Evolutionary conservation across 2,797 vertebrate genomes (phyloP), one percentile per base, ranked within the genome.

Genomic region (Argya squamiceps): DNA sequence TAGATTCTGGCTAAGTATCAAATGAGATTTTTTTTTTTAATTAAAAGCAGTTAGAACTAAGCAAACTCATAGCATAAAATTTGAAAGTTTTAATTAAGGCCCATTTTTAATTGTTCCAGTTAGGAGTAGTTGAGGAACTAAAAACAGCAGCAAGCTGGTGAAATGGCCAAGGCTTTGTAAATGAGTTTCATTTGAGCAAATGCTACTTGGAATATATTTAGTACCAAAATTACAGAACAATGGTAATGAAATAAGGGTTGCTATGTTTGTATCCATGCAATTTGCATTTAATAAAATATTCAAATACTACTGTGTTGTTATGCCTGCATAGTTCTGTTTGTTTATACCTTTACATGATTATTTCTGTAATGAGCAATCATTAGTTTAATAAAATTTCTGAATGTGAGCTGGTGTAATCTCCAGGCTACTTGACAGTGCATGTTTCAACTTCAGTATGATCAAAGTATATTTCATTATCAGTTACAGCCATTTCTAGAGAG

Each of bases 211-310:
- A 53, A 41, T 73, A 68, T 58, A 74, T 83, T 83, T 88, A 65
- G 49, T 63, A 39, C 30, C 53, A 60, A 80, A 88, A 64, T 47
- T 91, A 71, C 41, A 24, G 43, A 86, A 86, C n/a, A 84, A 60
- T 75, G 22, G 21, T 60, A 92, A 62, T 13, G 10, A 65, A 85
- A 62, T 53, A 56, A 80, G 10, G 11, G 34, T 76, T 93, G 41
- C 22, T 95, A 68, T 67, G 41, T 85, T 83, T 88, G 63, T 76
- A 90, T 90, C 64, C 50, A 65, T 64, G 58, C 24, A 43, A 55
- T 82, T 50, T 87, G 23, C 32, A 73, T 93, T 77, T 64, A 44
- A 89, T 87, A 43, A 94, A 92, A 65, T 84, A 84, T 52, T 89
- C 67, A 91, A 92, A 73, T 59, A 59, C 16, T 63, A 52, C 30